Conservation (phyloP, 1,140 invertebrate genomes). For the Lucilia sericata region DNA sequence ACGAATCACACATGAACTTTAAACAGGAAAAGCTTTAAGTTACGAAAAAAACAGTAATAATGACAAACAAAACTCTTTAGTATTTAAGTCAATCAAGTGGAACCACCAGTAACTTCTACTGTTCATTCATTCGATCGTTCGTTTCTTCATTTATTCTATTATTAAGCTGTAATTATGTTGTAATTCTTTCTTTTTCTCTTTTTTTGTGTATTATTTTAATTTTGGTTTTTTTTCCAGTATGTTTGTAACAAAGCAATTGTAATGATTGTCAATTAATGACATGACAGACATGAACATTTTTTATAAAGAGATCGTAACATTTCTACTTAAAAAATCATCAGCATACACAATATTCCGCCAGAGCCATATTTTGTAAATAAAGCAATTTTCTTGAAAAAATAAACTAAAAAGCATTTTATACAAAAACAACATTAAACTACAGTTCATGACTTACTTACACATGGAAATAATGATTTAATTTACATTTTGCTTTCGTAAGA, state of each 20-base stretch:
- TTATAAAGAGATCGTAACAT: neutral
- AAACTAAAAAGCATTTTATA: neutral
- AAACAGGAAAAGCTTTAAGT: neutral
- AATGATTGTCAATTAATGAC: conserved; percentile 43
- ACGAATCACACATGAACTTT: neutral
- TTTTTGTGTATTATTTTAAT: neutral
- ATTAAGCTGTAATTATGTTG: conserved; percentile 39
- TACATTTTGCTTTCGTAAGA: too few species aligned
- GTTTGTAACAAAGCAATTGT: conserved; percentile 36
- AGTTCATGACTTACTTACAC: too few species aligned
- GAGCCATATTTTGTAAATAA: neutral
- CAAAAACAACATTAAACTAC: too few species aligned
- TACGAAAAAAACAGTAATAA: neutral
- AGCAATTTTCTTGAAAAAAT: conserved; percentile 2
- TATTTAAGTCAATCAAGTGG: conserved; percentile 28
- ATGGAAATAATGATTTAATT: too few species aligned
- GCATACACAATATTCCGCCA: too few species aligned
- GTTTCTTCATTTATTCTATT: too few species aligned
- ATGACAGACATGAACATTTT: neutral
- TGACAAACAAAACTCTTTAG: neutral
- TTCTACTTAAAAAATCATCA: too few species aligned
- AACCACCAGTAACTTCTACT: neutral
- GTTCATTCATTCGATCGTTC: too few species aligned
- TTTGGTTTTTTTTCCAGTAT: neutral
- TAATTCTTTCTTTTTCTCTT: conserved; percentile 6